A percentile compares a stretch with the other conserved stretches of the same genome.
phyloP scores from a whole-genome alignment of 2,797 vertebrate species.

The Typhlichthys subterraneus region DNA sequence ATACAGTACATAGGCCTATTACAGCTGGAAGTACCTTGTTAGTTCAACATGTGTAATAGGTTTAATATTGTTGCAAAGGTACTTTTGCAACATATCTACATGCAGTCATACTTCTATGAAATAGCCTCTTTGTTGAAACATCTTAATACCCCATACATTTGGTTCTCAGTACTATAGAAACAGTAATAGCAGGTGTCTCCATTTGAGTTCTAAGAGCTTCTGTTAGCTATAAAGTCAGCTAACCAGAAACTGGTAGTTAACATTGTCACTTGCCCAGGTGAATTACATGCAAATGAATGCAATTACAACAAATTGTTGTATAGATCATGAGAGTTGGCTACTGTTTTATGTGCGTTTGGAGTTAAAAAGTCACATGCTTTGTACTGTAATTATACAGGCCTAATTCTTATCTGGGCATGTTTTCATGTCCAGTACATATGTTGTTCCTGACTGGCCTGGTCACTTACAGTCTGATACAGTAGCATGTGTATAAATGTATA shows the following conservation, averaged over 20 bases:
- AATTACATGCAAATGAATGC: constrained; percentile 29
- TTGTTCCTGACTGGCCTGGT: constrained; percentile 46
- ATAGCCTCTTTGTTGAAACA: constrained; percentile 13
- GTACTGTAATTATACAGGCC: constrained; percentile 37
- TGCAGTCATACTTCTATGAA: constrained; percentile 33
- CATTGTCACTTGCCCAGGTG: constrained; percentile 18
- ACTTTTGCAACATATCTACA: constrained; percentile 21
- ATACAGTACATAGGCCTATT: constrained; percentile 18
- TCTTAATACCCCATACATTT: constrained; percentile 5
- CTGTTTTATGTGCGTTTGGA: constrained; percentile 2
- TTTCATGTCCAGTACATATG: constrained; percentile 31
- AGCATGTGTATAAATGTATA: constrained; percentile 80
- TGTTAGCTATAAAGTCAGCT: background rate
- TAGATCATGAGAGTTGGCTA: constrained; percentile 5
- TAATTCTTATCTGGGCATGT: constrained; percentile 12
- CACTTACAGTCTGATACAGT: constrained; percentile 47
- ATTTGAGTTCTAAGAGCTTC: background rate
- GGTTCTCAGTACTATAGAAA: constrained; percentile 12
- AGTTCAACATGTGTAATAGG: constrained; percentile 35
- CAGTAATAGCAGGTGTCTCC: background rate
- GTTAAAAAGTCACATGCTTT: constrained; percentile 36
- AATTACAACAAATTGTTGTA: constrained; percentile 4
- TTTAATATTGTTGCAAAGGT: constrained; percentile 29
- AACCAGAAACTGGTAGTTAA: background rate
- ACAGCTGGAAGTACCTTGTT: constrained; percentile 27